Evolutionary conservation across 2,888 invertebrate genomes (phyloP).

Genomic region (Ecdyonurus torrentis): DNA sequence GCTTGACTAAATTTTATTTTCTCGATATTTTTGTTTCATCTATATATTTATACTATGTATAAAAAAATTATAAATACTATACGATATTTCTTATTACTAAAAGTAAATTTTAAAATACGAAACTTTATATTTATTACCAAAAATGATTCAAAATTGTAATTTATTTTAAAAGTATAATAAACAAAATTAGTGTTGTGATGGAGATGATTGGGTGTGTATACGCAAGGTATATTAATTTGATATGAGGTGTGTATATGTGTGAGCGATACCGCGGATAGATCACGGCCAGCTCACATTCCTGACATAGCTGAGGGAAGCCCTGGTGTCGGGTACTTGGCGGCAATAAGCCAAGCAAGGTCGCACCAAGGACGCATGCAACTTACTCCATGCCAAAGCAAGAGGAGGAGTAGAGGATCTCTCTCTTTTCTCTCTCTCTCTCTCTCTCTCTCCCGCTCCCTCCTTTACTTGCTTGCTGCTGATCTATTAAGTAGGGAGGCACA

Average conservation of each 20-base stretch:
- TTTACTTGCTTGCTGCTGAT: background rate
- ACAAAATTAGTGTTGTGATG: too few relatives aligned
- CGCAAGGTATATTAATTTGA: too few relatives aligned
- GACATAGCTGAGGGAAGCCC: constrained; percentile 2
- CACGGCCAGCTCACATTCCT: background rate
- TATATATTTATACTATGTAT: too few relatives aligned
- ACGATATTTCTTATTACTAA: background rate
- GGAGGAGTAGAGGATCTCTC: background rate
- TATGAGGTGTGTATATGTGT: too few relatives aligned
- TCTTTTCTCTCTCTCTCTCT: too few relatives aligned
- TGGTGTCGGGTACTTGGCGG: background rate
- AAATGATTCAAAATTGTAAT: background rate
- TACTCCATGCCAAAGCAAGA: background rate
- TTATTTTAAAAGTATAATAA: background rate
- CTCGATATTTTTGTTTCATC: too few relatives aligned
- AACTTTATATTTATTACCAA: background rate
- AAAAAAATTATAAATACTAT: too few relatives aligned
- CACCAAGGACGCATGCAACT: background rate
- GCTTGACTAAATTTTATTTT: too few relatives aligned
- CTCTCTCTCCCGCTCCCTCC: background rate
- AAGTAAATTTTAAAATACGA: background rate
- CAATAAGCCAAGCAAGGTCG: background rate
- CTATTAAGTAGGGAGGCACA: background rate
- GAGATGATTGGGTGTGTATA: too few relatives aligned
- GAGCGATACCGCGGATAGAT: background rate